Base-by-base conservation (phyloP, 2,888 invertebrate species). In the Noctua fimbriata region DNA sequence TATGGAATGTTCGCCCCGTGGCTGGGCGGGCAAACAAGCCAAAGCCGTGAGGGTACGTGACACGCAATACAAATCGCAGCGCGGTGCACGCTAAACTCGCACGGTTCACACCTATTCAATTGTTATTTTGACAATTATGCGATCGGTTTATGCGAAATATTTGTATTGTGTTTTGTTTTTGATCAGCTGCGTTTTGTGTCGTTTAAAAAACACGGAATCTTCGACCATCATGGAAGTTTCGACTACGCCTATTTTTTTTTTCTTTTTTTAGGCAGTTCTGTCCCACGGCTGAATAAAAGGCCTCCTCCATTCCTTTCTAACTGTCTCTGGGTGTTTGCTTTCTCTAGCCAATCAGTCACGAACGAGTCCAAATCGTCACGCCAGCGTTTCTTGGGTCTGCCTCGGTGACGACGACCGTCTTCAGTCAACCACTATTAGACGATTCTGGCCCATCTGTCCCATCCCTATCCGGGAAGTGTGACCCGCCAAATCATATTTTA, bases 31-130 rank as follows among this genome's bases (percentile, higher is more conserved):
- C 93, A 94, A 95, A 94, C 94, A 94, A 93, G 91, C 91, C 92
- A 87, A 90, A 92, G 91, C 92, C 90, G 91, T 91, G 67, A 44
- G 89, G 86, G 87, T 90, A 94, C 95, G 95, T 95, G 95, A 94
- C 93, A 87, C 77, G 94, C 91, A 93, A 91, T 83, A 90, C 92
- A 92, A 94, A 90, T 90, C 83, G 74, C 81, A 76, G 69, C 60
- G 36, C 69, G 63, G 76, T 79, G 80, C 86, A 89, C 84, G 77
- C 86, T 83, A 84, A 84, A 87, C 86, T 87, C 83, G 78, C 82
- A 84, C 63, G 73, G 76, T 87, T 88, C 81, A 84, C 86, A 85
- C 82, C 82, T 87, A 85, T 83, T 84, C 83, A 81, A 83, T 88
- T 83, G 76, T 81, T 85, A 84, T 86, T 85, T 84, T 83, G 78